Conservation (phyloP, 2,797 vertebrate species). For the Siniperca undulata region DNA sequence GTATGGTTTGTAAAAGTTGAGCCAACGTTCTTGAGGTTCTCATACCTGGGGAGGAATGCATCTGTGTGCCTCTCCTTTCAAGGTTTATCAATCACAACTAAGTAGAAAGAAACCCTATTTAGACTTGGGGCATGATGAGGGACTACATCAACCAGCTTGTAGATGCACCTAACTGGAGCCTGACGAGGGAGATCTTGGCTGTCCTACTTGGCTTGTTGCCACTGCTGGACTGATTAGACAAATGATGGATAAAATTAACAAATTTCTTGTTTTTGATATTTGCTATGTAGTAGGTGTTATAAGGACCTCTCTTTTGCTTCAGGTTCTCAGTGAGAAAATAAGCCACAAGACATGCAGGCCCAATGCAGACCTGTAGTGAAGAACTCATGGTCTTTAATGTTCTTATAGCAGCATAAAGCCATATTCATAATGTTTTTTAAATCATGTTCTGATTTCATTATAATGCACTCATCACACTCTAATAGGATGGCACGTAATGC, state of each 20-base stretch:
- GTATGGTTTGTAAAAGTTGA: slow-evolving; percentile 6
- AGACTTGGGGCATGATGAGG: background rate
- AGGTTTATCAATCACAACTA: slow-evolving; percentile 11
- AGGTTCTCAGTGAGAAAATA: background rate
- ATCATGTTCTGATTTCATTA: slow-evolving; percentile 50
- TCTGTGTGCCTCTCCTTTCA: background rate
- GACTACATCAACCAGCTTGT: slow-evolving; percentile 4
- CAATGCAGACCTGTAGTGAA: background rate
- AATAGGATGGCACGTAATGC: slow-evolving; percentile 27
- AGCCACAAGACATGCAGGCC: background rate
- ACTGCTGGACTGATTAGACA: background rate
- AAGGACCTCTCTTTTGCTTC: background rate
- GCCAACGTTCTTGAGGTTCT: slow-evolving; percentile 1
- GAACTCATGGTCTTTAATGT: slow-evolving; percentile 3
- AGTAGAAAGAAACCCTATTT: background rate
- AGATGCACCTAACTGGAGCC: slow-evolving; percentile 4
- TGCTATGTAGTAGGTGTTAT: background rate
- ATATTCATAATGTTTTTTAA: slow-evolving; percentile 31
- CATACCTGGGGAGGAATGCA: background rate
- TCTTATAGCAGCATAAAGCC: slow-evolving; percentile 11
- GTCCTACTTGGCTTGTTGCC: slow-evolving; percentile 6
- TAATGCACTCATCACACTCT: slow-evolving; percentile 30
- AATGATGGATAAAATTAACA: background rate
- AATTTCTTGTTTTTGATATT: background rate
- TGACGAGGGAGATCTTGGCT: background rate